These are phyloP conservation scores for Euplagia quadripunctaria DNA, from an alignment of 2,888 invertebrate species.

Conservation along the genomic window DNA sequence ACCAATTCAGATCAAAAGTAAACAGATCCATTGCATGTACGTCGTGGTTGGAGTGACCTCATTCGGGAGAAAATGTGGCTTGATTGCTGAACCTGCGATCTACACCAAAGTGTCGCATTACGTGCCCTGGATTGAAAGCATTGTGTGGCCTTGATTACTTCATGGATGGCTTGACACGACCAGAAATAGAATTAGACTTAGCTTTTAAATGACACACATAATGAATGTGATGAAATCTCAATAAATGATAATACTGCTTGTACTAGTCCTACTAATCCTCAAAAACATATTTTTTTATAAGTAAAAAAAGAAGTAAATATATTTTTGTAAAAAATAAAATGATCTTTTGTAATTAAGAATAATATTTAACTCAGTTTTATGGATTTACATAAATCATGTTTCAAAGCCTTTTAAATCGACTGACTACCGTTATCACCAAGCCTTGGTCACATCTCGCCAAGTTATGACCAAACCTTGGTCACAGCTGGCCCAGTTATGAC, in stretches of 20 bases:
- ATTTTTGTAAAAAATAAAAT: too few relatives aligned
- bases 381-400: not conserved
- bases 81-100: slow-evolving; percentile 81
- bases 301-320: too few relatives aligned
- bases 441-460: too few relatives aligned
- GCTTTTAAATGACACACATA: not conserved
- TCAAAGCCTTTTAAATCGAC: too few relatives aligned
- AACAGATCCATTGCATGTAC: slow-evolving; percentile 80
- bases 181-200: not conserved
- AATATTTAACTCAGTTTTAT: not conserved
- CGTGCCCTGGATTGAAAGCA: slow-evolving; percentile 66
- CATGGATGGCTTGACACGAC: not conserved
- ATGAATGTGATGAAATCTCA: not conserved
- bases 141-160: slow-evolving; percentile 45
- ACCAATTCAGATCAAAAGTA: slow-evolving; percentile 81
- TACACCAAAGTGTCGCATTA: slow-evolving; percentile 87
- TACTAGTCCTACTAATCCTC: not conserved
- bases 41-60: slow-evolving; percentile 84
- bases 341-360: not conserved
- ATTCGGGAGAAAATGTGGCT: slow-evolving; percentile 78
- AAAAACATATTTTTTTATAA: not conserved
- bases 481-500: too few relatives aligned
- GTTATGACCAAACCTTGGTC: slow-evolving; percentile 48
- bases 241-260: not conserved
- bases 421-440: not conserved